phyloP scores from a whole-genome alignment of 2,888 invertebrate genomes.

The Apodemia zela region DNA sequence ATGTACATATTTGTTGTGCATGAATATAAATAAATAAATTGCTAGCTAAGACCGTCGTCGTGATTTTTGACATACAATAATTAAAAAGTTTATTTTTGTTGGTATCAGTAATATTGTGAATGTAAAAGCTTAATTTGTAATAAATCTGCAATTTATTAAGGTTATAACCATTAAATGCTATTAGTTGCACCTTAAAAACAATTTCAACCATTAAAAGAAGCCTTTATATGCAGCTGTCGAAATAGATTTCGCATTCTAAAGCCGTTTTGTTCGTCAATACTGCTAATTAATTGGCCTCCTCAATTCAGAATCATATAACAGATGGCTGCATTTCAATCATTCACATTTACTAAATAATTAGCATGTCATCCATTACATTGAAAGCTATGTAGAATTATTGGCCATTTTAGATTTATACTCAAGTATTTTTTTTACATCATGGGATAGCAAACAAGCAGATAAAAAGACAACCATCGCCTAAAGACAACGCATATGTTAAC shows the following conservation, averaged over 20 bases:
- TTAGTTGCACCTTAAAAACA: conserved; percentile 5
- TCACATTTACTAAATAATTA: conserved; percentile 6
- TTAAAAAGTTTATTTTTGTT: too few relatives aligned
- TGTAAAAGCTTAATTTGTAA: too few relatives aligned
- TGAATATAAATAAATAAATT: too few relatives aligned
- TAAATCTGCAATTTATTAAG: background rate
- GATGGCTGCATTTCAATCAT: conserved; percentile 10
- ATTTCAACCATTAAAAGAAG: conserved; percentile 4
- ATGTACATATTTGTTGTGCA: too few relatives aligned
- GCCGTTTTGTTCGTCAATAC: conserved; percentile 5
- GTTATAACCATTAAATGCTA: background rate
- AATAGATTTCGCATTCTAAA: conserved; percentile 13
- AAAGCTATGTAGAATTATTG: background rate
- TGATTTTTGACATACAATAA: too few relatives aligned
- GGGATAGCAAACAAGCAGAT: too few relatives aligned
- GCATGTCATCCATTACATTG: background rate
- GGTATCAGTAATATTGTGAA: too few relatives aligned
- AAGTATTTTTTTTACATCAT: too few relatives aligned
- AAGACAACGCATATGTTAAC: too few relatives aligned
- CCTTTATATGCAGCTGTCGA: background rate
- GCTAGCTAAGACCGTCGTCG: too few relatives aligned
- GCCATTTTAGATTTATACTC: background rate
- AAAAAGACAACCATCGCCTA: too few relatives aligned
- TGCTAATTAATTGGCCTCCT: conserved; percentile 1
- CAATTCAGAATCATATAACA: background rate